A percentile compares a stretch with the other conserved stretches of the same genome.
phyloP scores from a whole-genome alignment of 1,140 invertebrate species.

The Orchesella cincta region DNA sequence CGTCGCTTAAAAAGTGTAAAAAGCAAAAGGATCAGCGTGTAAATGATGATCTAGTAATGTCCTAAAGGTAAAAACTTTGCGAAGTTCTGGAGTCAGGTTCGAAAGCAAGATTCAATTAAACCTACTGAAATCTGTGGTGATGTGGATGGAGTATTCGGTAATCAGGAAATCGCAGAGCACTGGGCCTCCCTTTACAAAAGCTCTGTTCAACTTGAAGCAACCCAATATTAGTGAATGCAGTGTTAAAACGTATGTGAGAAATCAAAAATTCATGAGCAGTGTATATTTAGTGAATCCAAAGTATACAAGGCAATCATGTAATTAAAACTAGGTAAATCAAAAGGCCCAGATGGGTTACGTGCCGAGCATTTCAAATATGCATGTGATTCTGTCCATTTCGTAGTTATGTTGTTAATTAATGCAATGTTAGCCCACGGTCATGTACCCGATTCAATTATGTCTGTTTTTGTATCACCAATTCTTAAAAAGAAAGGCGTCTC shows the following conservation, averaged over 20 bases:
- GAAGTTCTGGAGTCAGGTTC: not conserved
- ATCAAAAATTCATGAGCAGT: too few relatives aligned
- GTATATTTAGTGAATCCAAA: too few relatives aligned
- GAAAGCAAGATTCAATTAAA: not conserved
- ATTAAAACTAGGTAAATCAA: too few relatives aligned
- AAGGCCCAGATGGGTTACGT: too few relatives aligned
- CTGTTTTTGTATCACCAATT: too few relatives aligned
- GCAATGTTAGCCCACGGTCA: too few relatives aligned
- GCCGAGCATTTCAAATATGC: too few relatives aligned
- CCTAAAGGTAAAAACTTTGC: not conserved
- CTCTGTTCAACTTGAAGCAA: not conserved
- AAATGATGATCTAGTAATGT: not conserved
- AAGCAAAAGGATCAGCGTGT: not conserved
- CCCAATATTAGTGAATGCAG: not conserved
- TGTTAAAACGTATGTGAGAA: not conserved
- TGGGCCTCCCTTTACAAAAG: not conserved
- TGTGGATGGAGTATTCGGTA: not conserved
- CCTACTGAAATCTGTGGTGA: not conserved
- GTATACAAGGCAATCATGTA: too few relatives aligned
- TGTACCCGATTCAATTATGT: too few relatives aligned
- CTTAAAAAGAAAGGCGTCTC: too few relatives aligned
- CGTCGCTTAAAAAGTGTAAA: not conserved
- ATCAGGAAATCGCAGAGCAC: not conserved
- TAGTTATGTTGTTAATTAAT: too few relatives aligned
- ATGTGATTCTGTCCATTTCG: too few relatives aligned